These are phyloP conservation scores for Megaceryle torquata DNA, from an alignment of 2,113 vertebrate species.

Conservation along the genomic window DNA sequence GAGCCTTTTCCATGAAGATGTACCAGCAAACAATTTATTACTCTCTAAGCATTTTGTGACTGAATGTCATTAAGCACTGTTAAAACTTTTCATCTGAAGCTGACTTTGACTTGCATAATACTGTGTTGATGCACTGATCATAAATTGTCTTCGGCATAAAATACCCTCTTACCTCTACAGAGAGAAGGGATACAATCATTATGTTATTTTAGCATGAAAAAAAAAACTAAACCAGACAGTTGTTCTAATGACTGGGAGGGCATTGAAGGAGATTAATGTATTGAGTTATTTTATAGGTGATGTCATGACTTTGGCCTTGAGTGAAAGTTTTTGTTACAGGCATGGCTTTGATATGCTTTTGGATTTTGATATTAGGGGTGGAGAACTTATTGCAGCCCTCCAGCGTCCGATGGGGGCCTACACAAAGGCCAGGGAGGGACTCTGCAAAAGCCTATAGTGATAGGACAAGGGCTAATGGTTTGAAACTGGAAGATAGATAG, in stretches of 20 bases:
- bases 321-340: neutral
- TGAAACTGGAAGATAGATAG: too few species aligned
- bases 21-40: neutral
- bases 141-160: neutral
- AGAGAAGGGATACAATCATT: neutral
- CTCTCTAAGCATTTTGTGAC: neutral
- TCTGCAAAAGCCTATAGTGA: too few species aligned
- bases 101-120: neutral
- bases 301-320: neutral
- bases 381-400: too few species aligned
- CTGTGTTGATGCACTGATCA: neutral
- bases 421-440: too few species aligned
- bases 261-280: neutral
- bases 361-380: neutral
- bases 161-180: neutral
- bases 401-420: too few species aligned
- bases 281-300: neutral
- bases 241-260: neutral
- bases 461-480: too few species aligned
- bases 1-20: neutral
- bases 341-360: neutral
- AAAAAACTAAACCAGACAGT: neutral
- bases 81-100: neutral
- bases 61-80: neutral
- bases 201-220: neutral